phyloP scores from a whole-genome alignment of 1,140 invertebrate genomes.

The Melitaea cinxia region DNA sequence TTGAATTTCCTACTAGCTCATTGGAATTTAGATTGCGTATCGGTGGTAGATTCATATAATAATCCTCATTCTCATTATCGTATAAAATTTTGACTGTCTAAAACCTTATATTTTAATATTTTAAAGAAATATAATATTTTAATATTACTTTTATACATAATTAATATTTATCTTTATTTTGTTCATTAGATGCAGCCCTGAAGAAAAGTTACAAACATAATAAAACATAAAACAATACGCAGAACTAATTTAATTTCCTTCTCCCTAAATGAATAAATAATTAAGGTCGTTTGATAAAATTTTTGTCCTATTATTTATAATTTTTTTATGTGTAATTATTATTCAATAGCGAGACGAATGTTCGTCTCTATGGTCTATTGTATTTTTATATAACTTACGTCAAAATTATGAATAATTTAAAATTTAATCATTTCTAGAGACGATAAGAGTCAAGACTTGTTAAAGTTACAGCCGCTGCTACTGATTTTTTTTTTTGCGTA shows the following conservation, averaged over 20 bases:
- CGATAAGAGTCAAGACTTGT: too few species aligned
- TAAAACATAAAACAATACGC: slow-evolving; percentile 17
- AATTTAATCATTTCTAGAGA: too few species aligned
- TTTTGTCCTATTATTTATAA: slow-evolving; percentile 7
- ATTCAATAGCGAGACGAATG: slow-evolving; percentile 21
- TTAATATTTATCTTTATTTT: background rate
- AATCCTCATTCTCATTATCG: too few species aligned
- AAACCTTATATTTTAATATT: too few species aligned
- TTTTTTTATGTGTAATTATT: slow-evolving; percentile 5
- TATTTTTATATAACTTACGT: background rate
- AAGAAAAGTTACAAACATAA: background rate
- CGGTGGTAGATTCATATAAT: too few species aligned
- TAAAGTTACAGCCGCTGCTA: too few species aligned
- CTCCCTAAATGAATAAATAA: slow-evolving; percentile 12
- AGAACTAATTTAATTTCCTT: slow-evolving; percentile 12
- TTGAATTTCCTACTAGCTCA: too few species aligned
- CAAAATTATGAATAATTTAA: too few species aligned
- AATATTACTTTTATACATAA: background rate
- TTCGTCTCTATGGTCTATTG: slow-evolving; percentile 11
- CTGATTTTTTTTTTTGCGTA: too few species aligned
- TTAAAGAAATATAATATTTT: too few species aligned
- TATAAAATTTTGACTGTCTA: too few species aligned
- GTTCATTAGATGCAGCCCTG: background rate
- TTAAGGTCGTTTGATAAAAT: slow-evolving; percentile 16
- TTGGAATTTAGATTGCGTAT: too few species aligned